Conservation (phyloP, 2,113 vertebrate genomes). For the Pandion haliaetus region DNA sequence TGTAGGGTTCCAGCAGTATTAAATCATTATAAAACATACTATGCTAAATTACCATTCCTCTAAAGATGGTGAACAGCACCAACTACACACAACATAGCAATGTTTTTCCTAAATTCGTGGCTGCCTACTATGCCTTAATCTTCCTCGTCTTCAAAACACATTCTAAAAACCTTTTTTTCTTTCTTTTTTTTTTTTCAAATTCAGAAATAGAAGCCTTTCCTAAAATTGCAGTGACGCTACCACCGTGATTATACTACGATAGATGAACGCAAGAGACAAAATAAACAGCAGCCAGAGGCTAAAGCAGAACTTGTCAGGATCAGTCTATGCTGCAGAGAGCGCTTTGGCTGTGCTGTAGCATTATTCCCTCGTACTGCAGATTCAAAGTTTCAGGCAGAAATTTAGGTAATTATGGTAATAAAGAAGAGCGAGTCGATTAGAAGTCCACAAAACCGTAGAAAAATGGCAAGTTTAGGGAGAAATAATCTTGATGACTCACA, state of each 20-base stretch:
- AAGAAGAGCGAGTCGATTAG: background rate
- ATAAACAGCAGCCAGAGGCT: background rate
- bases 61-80: background rate
- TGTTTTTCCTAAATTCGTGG: background rate
- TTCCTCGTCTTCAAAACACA: background rate
- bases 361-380: background rate
- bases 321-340: background rate
- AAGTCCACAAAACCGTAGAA: background rate
- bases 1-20: background rate
- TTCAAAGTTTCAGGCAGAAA: background rate
- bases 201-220: background rate
- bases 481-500: background rate
- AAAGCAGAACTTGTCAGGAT: background rate
- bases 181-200: rapidly evolving
- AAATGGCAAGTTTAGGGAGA: background rate
- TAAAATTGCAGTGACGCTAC: background rate
- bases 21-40: background rate
- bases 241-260: background rate
- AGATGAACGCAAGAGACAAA: background rate
- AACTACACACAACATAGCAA: background rate
- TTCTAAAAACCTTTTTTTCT: background rate
- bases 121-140: background rate
- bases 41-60: background rate
- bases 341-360: background rate
- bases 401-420: background rate